Conservation (phyloP, 2,888 invertebrate species). For the Spodoptera picta region DNA sequence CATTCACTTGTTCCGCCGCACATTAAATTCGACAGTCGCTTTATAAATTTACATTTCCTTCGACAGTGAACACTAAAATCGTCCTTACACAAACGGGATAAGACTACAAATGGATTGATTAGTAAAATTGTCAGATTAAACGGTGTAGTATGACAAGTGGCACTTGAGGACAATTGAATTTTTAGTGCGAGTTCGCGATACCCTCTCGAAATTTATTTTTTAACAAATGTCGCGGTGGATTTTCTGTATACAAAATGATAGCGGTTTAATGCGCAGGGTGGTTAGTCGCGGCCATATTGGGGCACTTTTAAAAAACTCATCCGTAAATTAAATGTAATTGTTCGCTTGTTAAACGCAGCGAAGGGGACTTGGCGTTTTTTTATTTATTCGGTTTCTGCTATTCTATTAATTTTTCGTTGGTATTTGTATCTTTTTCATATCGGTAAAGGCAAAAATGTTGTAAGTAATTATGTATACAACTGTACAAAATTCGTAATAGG, state of each 20-base stretch:
- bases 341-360: slow-evolving; percentile 82
- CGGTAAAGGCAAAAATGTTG: neutral
- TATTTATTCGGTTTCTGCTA: slow-evolving; percentile 38
- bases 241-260: slow-evolving; percentile 68
- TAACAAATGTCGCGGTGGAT: slow-evolving; percentile 87
- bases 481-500: no score
- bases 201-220: slow-evolving; percentile 83
- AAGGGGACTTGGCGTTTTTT: slow-evolving; percentile 63
- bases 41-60: slow-evolving; percentile 56
- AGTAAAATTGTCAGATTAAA: slow-evolving; percentile 48
- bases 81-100: slow-evolving; percentile 33
- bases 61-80: slow-evolving; percentile 23
- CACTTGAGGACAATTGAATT: slow-evolving; percentile 83
- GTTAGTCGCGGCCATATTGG: slow-evolving; percentile 74
- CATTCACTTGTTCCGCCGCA: slow-evolving; percentile 63
- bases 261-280: slow-evolving; percentile 71
- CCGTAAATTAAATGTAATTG: slow-evolving; percentile 88
- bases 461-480: no score
- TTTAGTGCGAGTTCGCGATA: slow-evolving; percentile 78
- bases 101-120: slow-evolving; percentile 13
- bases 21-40: slow-evolving; percentile 56
- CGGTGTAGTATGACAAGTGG: slow-evolving; percentile 72
- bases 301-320: slow-evolving; percentile 85
- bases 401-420: slow-evolving; percentile 37
- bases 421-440: slow-evolving; percentile 18